Evolutionary conservation across 37 sponge, comb jelly and placozoan genomes (phyloP), one percentile per base, ranked within the genome.

Genomic region (Beroe ovata): DNA sequence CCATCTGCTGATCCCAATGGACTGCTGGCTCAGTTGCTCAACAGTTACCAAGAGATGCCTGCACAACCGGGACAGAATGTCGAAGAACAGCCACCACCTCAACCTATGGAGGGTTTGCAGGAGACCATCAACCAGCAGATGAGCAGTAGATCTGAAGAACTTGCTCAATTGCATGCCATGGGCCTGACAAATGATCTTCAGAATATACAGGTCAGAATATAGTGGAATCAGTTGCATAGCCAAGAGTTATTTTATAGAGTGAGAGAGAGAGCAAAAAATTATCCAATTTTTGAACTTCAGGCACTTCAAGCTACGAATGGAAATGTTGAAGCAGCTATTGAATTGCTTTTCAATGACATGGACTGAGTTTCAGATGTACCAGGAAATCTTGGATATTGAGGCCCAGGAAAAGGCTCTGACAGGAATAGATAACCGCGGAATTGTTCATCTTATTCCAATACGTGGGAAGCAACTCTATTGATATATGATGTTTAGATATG

Each of bases 301-400:
- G 84, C 84, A 6, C 38, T 77, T 1, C 54, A 77, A 42, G 84
- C 84, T 21, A 77, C 84, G 28, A 77, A 77, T 39, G 84, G 84
- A 11, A 42, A 77, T 42, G 84, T 77, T 19, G 54, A 77, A 39
- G 84, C 84, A 42, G 84, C 84, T 4, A 42, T 77, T 19, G 84
- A 77, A 40, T 54, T 77, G 8, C 47, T 77, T 0, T 77, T 77
- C 84, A 77, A 77, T 77, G 84, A 77, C 28, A 77, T 77, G 84
- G 84, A 77, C 25, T 77, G 54, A 47, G 54, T 16, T n/a, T n/a
- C n/a, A n/a, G n/a, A n/a, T n/a, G n/a, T n/a, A n/a, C n/a, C n/a
- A n/a, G n/a, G n/a, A n/a, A n/a, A n/a, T n/a, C n/a, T n/a, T n/a
- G n/a, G n/a, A n/a, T n/a, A n/a, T n/a, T n/a, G n/a, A n/a, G n/a